These are phyloP conservation scores for Urocynchramus pylzowi DNA, from an alignment of 2,113 vertebrate species.

Conservation along the genomic window DNA sequence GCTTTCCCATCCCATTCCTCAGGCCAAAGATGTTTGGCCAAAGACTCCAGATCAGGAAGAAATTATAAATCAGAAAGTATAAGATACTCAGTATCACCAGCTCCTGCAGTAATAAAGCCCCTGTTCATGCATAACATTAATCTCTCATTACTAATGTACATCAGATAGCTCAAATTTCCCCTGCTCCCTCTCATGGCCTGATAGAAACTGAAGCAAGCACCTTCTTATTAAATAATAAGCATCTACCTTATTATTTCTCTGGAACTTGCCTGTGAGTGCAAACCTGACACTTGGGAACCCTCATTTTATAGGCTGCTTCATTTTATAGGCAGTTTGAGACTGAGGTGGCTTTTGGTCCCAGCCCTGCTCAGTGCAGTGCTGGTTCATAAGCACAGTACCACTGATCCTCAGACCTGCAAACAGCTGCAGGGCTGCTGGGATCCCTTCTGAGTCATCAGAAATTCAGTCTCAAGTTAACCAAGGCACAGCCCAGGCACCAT, in stretches of 20 bases:
- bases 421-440: background rate
- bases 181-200: background rate
- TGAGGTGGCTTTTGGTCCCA: background rate
- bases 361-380: background rate
- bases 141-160: background rate
- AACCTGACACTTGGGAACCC: background rate
- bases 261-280: background rate
- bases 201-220: background rate
- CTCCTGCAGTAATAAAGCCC: background rate
- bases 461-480: background rate
- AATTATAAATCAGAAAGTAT: background rate
- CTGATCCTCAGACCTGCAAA: background rate
- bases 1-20: background rate
- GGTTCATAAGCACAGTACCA: background rate
- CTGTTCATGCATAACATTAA: background rate
- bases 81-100: background rate
- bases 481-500: accelerated
- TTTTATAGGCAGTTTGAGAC: background rate
- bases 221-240: background rate
- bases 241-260: background rate
- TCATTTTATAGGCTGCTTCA: background rate
- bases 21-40: background rate
- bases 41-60: background rate
- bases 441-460: background rate
- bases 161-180: background rate